These are phyloP conservation scores for Rhea pennata DNA, from an alignment of 2,113 vertebrate species.

Conservation along the genomic window DNA sequence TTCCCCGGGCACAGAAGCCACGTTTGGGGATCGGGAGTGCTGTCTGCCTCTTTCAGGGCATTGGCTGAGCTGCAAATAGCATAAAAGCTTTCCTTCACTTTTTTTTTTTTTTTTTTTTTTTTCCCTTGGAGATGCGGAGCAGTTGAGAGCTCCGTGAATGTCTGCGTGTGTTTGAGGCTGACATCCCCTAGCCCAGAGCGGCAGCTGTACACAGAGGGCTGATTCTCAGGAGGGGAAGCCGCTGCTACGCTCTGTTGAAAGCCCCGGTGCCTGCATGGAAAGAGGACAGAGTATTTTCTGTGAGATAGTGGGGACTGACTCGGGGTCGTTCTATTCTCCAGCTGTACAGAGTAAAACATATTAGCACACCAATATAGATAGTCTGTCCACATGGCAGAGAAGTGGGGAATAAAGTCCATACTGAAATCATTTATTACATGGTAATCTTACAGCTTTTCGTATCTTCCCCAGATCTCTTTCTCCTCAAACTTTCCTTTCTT, in stretches of 20 bases:
- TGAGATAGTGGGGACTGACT: background rate
- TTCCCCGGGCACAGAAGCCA: background rate
- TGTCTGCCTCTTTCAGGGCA: background rate
- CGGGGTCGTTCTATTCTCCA: background rate
- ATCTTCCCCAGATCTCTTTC: background rate
- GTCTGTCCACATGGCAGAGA: background rate
- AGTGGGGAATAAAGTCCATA: background rate
- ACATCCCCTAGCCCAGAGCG: background rate
- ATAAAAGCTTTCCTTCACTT: background rate
- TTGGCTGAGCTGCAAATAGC: background rate
- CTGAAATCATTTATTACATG: background rate
- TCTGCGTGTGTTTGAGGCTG: background rate
- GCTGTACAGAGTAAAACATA: slow-evolving; percentile 3
- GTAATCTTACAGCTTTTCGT: background rate
- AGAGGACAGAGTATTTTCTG: slow-evolving; percentile 49
- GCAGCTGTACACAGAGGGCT: slow-evolving; percentile 60
- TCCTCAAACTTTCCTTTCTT: background rate
- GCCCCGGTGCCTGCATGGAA: background rate
- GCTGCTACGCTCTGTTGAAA: background rate
- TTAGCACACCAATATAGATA: rapidly evolving
- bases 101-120: too few species aligned
- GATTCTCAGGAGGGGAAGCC: background rate
- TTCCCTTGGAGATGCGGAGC: background rate
- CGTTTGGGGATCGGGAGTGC: background rate
- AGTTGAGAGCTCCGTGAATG: background rate